Base-by-base conservation (phyloP, 2,888 invertebrate species). In the Rutpela maculata region DNA sequence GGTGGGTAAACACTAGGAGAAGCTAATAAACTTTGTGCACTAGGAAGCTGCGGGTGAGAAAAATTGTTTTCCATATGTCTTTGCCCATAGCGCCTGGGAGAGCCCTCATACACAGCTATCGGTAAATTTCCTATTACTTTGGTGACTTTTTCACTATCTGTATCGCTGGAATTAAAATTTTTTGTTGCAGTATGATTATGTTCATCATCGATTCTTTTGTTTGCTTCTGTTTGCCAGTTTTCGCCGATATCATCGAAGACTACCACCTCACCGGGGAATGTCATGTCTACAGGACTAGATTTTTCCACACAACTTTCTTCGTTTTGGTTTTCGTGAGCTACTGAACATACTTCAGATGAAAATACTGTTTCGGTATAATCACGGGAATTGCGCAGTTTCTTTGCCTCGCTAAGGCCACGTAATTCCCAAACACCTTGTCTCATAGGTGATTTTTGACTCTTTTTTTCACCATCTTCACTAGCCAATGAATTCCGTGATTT, bases 61-160 rank as follows among this genome's bases (percentile, higher is more conserved):
- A 86, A 88, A 83, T 87, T 89, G 78, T 85, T 87, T 82, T 88
- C 90, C 79, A 88, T 87, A 84, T 89, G 89, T 31, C 93, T 92
- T 75, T 94, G 92, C 5, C 97, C 97, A 88, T 97, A 97, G 83
- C 97, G 93, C 83, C 97, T 91, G 17, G 97, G 97, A 59, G 97
- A 97, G 17, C 96, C 97, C 84, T 97, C 97, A 88, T 98, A 98
- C 87, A 97, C 96, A 19, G 97, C 97, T 84, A 98, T 97, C n/a
- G 97, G 97, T 85, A 96, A 91, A 89, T 93, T 95, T 65, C 96
- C 96, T 86, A 96, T 96, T 59, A 95, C 93, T 84, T 87, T 87
- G 77, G 94, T 91, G 56, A 93, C 93, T 87, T 88, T 87, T 75
- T 90, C 89, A 74, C 86, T 85, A 80, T 89, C 88, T 50, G 83